phyloP scores from a whole-genome alignment of 2,888 invertebrate genomes.

The Lysandra coridon region DNA sequence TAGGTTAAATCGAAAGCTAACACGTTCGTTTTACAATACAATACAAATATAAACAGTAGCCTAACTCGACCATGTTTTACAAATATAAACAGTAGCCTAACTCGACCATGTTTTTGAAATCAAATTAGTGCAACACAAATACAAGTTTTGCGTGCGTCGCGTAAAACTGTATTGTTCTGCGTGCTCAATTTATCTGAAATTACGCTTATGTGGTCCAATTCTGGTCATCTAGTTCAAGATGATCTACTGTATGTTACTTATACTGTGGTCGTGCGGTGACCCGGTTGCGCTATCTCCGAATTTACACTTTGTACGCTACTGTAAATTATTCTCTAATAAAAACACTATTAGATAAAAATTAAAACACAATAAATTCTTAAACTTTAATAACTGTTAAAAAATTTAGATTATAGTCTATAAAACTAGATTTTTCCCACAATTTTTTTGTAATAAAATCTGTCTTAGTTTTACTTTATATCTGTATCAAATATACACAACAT shows the following conservation, averaged over 20 bases:
- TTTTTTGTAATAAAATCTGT: neutral
- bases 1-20: slow-evolving; percentile 27
- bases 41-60: too few species aligned
- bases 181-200: neutral
- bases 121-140: neutral
- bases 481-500: too few species aligned
- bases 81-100: neutral
- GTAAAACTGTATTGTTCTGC: neutral
- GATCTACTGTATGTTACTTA: neutral
- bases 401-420: neutral
- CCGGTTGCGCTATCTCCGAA: slow-evolving; percentile 7
- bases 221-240: neutral
- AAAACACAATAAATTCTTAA: neutral
- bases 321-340: slow-evolving; percentile 11
- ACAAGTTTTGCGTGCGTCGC: neutral
- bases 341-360: neutral
- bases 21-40: neutral
- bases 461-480: neutral
- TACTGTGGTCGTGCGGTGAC: neutral
- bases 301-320: neutral
- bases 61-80: neutral
- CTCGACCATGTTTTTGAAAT: neutral
- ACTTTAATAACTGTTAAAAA: neutral
- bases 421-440: too few species aligned
- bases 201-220: neutral